These are phyloP conservation scores for Temnothorax nylanderi DNA, from an alignment of 1,140 invertebrate species.

Conservation along the genomic window DNA sequence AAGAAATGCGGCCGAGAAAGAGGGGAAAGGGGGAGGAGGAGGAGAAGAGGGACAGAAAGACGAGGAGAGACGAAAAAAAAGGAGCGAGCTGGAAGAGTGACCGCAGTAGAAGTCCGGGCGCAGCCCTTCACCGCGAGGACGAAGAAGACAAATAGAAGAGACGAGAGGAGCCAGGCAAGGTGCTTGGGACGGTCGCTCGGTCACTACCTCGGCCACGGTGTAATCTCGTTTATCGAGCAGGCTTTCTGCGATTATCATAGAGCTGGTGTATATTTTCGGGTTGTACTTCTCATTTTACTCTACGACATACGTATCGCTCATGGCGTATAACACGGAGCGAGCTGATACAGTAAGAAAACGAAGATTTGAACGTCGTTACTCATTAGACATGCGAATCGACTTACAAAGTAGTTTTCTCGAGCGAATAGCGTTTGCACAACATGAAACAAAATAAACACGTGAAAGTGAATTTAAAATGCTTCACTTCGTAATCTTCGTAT, in stretches of 20 bases:
- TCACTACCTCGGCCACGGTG: conserved; percentile 15
- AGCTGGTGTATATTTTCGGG: conserved; percentile 16
- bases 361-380: conserved; percentile 30
- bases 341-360: neutral
- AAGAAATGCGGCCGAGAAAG: conserved; percentile 66
- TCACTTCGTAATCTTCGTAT: conserved; percentile 19
- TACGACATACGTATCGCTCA: neutral
- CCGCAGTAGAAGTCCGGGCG: conserved; percentile 61
- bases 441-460: conserved; percentile 36
- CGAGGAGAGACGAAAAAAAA: conserved; percentile 18
- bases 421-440: conserved; percentile 1
- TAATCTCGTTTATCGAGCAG: conserved; percentile 39
- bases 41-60: conserved; percentile 13
- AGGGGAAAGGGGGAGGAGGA: neutral
- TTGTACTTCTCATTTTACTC: neutral
- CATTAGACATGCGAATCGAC: conserved; percentile 1
- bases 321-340: neutral
- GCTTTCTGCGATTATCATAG: conserved; percentile 36
- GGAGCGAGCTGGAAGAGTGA: conserved; percentile 58
- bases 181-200: conserved; percentile 52
- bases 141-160: conserved; percentile 64
- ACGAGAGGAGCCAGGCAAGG: conserved; percentile 44
- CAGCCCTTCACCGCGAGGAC: conserved; percentile 64
- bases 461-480: conserved; percentile 45
- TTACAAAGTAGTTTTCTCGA: conserved; percentile 14